Evolutionary conservation across 2,888 invertebrate species (phyloP).

Genomic region (Xylophagus ater): DNA sequence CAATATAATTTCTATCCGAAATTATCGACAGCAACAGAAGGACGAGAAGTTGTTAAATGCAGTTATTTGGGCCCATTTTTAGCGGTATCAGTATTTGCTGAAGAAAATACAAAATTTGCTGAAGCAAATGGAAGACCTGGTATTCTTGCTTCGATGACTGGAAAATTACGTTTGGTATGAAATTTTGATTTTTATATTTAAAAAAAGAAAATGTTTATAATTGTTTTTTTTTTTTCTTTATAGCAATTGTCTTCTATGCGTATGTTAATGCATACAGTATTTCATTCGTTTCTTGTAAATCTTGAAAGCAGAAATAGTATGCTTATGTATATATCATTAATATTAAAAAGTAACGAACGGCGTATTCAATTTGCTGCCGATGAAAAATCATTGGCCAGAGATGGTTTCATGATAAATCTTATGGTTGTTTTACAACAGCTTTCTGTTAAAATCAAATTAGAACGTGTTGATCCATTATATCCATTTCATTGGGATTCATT

Average conservation of each 20-base stretch:
- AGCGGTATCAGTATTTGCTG: constrained; percentile 82
- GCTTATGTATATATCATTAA: constrained; percentile 64
- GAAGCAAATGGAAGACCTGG: constrained; percentile 47
- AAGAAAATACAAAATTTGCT: constrained; percentile 83
- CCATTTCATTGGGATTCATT: constrained; percentile 71
- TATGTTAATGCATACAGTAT: constrained; percentile 63
- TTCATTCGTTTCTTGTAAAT: constrained; percentile 75
- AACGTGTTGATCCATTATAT: constrained; percentile 81
- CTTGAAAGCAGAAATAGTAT: constrained; percentile 67
- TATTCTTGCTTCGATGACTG: constrained; percentile 26
- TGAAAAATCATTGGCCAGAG: constrained; percentile 75
- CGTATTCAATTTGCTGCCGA: constrained; percentile 84
- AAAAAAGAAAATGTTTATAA: constrained; percentile 10
- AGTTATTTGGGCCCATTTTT: constrained; percentile 89
- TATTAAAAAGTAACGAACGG: constrained; percentile 72
- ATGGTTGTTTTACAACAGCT: constrained; percentile 83
- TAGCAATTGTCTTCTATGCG: constrained; percentile 70
- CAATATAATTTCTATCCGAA: constrained; percentile 64
- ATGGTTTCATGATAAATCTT: constrained; percentile 92
- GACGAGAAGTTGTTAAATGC: constrained; percentile 74
- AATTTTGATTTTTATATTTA: not conserved
- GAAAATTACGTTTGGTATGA: constrained; percentile 33
- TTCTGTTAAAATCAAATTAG: constrained; percentile 78
- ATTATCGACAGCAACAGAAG: constrained; percentile 55
- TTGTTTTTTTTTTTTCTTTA: constrained; percentile 39